Base-by-base conservation (phyloP, 2,888 invertebrate species). In the Patella caerulea region DNA sequence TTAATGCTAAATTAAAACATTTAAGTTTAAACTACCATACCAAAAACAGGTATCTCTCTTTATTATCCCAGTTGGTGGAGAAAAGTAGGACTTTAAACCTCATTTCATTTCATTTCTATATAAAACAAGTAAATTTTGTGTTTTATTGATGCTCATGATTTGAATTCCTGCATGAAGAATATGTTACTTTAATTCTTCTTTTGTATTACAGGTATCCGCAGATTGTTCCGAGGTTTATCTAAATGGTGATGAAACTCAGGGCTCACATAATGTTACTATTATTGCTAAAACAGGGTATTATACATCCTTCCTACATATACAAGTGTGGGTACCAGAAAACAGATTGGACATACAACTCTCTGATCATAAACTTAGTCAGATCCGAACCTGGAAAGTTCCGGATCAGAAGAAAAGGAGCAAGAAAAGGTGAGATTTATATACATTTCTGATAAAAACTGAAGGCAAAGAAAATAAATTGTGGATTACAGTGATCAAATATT, bases 261-360 rank as follows among this genome's bases (percentile, higher is more conserved):
- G 98, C 19, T 97, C 97, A 0, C 96, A 97, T 65, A 98, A 98
- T 90, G 98, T 97, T 2, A 97, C 97, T 0, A 96, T 98, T 55
- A 94, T 97, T 75, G 97, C 98, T 75, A 91, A 91, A 82, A 92
- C 91, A 78, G 98, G 97, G 53, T 86, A 87, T 29, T 88, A 88
- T 69, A 96, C 97, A 1, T 97, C 97, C 17, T 93, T 96, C 81
- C 96, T 97, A 2, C 94, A 95, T 80, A 97, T 98, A 91, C 96
- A 96, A 24, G 98, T 98, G 2, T 98, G 98, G 98, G 97, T 97
- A 95, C 98, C 98, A 0, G 97, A 98, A 91, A 95, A 97, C 88
- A 97, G 97, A 0, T 93, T 98, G 78, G 97, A 97, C 90, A 95
- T 98, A 54, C 95, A 96, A 86, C 95, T 98, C 5, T 95, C 95